Base-by-base conservation (phyloP, 2,797 vertebrate species). In the Danionella dracula region DNA sequence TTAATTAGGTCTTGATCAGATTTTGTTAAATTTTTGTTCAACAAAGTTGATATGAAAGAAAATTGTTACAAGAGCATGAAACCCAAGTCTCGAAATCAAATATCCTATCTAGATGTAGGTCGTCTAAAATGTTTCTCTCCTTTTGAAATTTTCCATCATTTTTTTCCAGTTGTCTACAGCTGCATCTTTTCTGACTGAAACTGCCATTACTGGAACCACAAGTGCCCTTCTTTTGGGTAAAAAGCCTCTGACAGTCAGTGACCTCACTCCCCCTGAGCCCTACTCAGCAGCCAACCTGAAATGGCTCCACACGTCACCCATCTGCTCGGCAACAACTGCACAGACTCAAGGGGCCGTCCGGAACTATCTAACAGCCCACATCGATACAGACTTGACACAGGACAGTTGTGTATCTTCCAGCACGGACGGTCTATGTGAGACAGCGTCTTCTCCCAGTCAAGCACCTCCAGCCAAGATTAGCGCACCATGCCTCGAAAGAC, bases 371-470 rank as follows among this genome's bases (percentile, higher is more conserved):
- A 74, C 68, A 10, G 50, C 71, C 66, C 75, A 74, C 72, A 81
- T 79, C 75, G 81, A 84, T 65, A 76, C 63, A 77, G 86, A 86
- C 73, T 69, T 86, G 38, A 91, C 85, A 53, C 90, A 91, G 81
- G 90, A 90, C 80, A 89, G 79, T 59, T 85, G 84, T 0, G 88
- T 91, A 71, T 91, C 90, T 66, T 90, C 89, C 80, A 90, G 85
- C 80, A 90, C 89, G 4, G 90, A 91, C 82, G 64, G 70, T 70
- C 23, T 37, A n/a, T 76, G 64, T 65, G 82, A 83, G 72, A 86
- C 77, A 17, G 81, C 86, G 79, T 80, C 72, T 0, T 68, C 76
- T 66, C 76, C 81, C 63, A 73, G 78, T 57, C 68, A 59, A 41
- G 87, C 80, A 0, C 87, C 81, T 2, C 85, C 60, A 1, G 83